These are phyloP conservation scores for Salvelinus fontinalis DNA, from an alignment of 2,113 vertebrate species.

Conservation along the genomic window DNA sequence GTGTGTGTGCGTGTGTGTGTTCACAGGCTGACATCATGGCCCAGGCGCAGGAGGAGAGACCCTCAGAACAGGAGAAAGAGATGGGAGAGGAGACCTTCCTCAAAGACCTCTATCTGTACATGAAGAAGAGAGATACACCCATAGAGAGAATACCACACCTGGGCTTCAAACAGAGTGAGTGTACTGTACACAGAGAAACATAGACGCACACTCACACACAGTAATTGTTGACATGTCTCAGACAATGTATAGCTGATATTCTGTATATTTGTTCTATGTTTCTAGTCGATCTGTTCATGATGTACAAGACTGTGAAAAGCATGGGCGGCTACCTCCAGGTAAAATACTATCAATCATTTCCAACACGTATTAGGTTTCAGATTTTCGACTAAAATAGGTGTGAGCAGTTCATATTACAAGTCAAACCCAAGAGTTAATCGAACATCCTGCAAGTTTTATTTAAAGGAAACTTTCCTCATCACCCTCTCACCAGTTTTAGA, in stretches of 20 bases:
- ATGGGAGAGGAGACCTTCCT: slow-evolving; percentile 68
- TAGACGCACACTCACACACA: neutral
- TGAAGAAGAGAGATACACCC: slow-evolving; percentile 73
- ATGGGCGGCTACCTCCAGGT: slow-evolving; percentile 78
- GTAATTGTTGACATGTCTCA: neutral
- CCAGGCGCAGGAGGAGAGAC: slow-evolving; percentile 12
- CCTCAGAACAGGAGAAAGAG: slow-evolving; percentile 28
- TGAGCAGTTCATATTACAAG: neutral
- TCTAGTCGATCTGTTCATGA: slow-evolving; percentile 75
- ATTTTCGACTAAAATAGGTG: neutral
- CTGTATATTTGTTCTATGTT: slow-evolving; percentile 3
- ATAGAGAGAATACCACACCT: slow-evolving; percentile 79
- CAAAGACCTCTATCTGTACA: slow-evolving; percentile 71
- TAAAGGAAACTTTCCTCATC: too few relatives aligned
- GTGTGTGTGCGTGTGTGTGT: neutral
- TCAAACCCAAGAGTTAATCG: neutral
- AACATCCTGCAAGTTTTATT: neutral
- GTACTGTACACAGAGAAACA: neutral
- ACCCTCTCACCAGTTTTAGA: neutral
- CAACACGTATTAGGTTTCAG: neutral
- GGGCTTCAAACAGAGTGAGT: slow-evolving; percentile 78
- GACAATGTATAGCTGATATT: neutral
- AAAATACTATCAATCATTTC: slow-evolving; percentile 15
- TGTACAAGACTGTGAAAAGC: slow-evolving; percentile 71
- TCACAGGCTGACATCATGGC: slow-evolving; percentile 43